Base-by-base conservation (phyloP, 2,797 vertebrate genomes). In the Columba guinea region DNA sequence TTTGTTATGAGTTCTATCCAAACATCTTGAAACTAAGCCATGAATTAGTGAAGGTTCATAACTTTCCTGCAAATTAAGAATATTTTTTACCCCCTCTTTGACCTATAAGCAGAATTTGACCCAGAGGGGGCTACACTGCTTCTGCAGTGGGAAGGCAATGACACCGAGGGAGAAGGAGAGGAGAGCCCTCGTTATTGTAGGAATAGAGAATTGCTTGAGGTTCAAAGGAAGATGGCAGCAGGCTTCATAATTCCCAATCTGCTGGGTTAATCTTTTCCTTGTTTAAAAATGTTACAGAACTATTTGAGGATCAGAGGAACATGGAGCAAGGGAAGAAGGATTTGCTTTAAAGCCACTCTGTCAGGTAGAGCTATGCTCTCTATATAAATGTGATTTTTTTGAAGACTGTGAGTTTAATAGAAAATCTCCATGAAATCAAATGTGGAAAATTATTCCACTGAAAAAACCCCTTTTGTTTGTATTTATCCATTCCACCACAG, bases 301-400 rank as follows among this genome's bases (percentile, higher is more conserved):
- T 62, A 10, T 67, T 60, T 64, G n/a, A 28, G 35, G 32, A 70
- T 82, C 69, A 84, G 59, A 92, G 39, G 48, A 91, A 65, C 48
- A 55, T 11, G 27, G 26, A 69, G 6, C 5, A 56, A 53, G 7
- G 14, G 9, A 88, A 75, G 69, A 84, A 90, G 15, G 9, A 71
- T 68, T 91, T 96, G 28, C 41, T 85, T 87, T 78, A 77, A 84
- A 92, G 30, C 19, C 35, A 35, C 28, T 11, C 9, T 76, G 63
- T 79, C 65, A 70, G 59, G 21, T 86, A 41, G 34, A 82, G 37
- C 37, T 83, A 52, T 28, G n/a, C 5, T 69, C 9, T 69, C 7
- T 86, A 23, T 37, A 67, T 56, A 78, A 92, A 49, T 14, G 35
- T 24, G 35, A 63, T 24, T 51, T 91, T 89, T 91, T 59, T 56